Percentiles rank a stretch among this genome's conserved stretches.
phyloP scores from a whole-genome alignment of 1,140 invertebrate genomes.

The Bicyclus anynana region DNA sequence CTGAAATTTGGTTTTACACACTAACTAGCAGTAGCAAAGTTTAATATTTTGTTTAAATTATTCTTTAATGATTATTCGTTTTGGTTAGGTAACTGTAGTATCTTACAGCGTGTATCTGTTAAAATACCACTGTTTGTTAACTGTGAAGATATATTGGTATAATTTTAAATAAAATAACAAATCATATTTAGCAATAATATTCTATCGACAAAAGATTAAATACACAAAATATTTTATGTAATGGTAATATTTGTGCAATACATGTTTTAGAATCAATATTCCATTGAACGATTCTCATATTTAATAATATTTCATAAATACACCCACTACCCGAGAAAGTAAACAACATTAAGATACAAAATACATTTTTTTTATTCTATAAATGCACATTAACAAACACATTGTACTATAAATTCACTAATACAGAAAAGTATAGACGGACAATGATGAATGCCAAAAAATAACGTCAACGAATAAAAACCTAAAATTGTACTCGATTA shows the following conservation, averaged over 20 bases:
- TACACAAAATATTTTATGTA: neutral
- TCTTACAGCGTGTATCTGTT: too few relatives aligned
- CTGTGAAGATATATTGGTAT: too few relatives aligned
- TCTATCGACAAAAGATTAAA: neutral
- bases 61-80: too few relatives aligned
- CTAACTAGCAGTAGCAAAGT: too few relatives aligned
- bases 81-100: too few relatives aligned
- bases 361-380: conserved; percentile 55
- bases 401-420: conserved; percentile 54
- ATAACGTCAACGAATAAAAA: conserved; percentile 40
- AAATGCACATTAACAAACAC: conserved; percentile 60
- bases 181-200: neutral
- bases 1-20: too few relatives aligned
- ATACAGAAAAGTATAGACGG: conserved; percentile 35
- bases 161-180: neutral
- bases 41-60: too few relatives aligned
- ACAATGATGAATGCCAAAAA: conserved; percentile 38
- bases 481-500: conserved; percentile 57
- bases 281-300: neutral
- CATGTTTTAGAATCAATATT: conserved; percentile 7
- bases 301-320: conserved; percentile 12
- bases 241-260: neutral
- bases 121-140: too few relatives aligned
- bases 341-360: conserved; percentile 50
- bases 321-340: conserved; percentile 32